These are phyloP conservation scores for Phymorhynchus buccinoides DNA, from an alignment of 1,140 invertebrate species.

Conservation along the genomic window DNA sequence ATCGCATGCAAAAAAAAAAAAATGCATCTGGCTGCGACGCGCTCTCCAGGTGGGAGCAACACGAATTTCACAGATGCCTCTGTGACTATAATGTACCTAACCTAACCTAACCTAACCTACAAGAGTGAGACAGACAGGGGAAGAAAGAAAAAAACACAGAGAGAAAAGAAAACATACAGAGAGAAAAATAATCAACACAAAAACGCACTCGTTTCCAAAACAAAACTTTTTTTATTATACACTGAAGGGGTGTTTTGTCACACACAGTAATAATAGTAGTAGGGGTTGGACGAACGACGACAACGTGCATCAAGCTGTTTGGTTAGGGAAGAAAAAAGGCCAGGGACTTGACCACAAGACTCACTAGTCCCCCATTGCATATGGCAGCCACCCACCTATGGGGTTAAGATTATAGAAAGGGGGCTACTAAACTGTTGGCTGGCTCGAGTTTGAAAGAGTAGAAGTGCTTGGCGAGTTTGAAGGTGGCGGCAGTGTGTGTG, in stretches of 20 bases:
- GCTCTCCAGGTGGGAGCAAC: too few species aligned
- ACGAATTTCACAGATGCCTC: too few species aligned
- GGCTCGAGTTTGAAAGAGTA: not conserved
- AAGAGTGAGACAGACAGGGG: not conserved
- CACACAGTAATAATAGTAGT: not conserved
- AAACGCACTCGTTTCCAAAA: not conserved
- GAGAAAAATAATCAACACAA: not conserved
- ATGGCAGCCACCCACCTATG: too few species aligned
- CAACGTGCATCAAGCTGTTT: not conserved
- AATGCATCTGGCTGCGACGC: too few species aligned
- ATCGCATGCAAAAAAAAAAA: too few species aligned
- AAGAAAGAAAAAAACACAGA: not conserved
- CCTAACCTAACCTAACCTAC: too few species aligned
- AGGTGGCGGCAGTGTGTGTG: not conserved
- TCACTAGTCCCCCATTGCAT: not conserved
- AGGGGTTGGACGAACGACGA: not conserved
- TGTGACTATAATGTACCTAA: too few species aligned
- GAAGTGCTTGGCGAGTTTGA: not conserved
- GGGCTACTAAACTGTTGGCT: not conserved
- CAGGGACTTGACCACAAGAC: not conserved
- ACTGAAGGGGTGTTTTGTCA: not conserved
- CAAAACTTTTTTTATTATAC: slow-evolving; percentile 7
- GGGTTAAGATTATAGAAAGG: not conserved
- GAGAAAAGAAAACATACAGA: not conserved
- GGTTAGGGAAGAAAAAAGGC: too few species aligned